These are phyloP conservation scores for Neoscelio sp. DNA, from an alignment of 2,888 invertebrate genomes.

Conservation along the genomic window DNA sequence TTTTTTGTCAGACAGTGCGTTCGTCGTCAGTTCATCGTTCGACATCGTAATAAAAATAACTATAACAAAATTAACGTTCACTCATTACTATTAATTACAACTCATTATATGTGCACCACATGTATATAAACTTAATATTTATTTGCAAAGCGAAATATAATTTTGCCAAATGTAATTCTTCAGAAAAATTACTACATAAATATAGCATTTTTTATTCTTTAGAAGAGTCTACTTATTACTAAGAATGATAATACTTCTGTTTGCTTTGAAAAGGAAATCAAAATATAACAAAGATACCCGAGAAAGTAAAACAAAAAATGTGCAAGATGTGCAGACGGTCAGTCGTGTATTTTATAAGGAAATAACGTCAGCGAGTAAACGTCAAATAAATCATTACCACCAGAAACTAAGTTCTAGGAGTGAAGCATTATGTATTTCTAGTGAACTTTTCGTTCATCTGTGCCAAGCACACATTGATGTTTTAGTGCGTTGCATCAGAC, in stretches of 20 bases:
- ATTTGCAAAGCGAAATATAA: background rate
- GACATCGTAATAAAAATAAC: slow-evolving; percentile 53
- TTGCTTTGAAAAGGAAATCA: slow-evolving; percentile 28
- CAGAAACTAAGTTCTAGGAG: slow-evolving; percentile 55
- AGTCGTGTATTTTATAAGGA: slow-evolving; percentile 81
- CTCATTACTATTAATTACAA: slow-evolving; percentile 58
- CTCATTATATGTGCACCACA: too few species aligned
- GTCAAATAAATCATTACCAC: slow-evolving; percentile 81
- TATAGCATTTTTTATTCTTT: too few species aligned
- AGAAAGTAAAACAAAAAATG: slow-evolving; percentile 48
- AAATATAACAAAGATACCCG: slow-evolving; percentile 5
- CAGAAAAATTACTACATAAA: too few species aligned
- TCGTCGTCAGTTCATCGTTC: slow-evolving; percentile 31
- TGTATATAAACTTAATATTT: too few species aligned
- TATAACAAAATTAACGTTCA: slow-evolving; percentile 34
- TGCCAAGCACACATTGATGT: slow-evolving; percentile 61
- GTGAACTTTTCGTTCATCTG: slow-evolving; percentile 52
- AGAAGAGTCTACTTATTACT: slow-evolving; percentile 6
- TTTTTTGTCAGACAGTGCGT: slow-evolving; percentile 33
- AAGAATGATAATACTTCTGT: slow-evolving; percentile 1
- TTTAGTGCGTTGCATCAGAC: slow-evolving; percentile 19
- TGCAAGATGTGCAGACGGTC: slow-evolving; percentile 68
- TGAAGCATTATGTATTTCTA: slow-evolving; percentile 44
- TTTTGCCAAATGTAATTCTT: background rate
- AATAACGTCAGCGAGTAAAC: slow-evolving; percentile 81